Percentiles rank a stretch among this genome's conserved stretches.
Evolutionary conservation across 2,888 invertebrate species (phyloP).

Genomic region (Ochropacha duplaris): DNA sequence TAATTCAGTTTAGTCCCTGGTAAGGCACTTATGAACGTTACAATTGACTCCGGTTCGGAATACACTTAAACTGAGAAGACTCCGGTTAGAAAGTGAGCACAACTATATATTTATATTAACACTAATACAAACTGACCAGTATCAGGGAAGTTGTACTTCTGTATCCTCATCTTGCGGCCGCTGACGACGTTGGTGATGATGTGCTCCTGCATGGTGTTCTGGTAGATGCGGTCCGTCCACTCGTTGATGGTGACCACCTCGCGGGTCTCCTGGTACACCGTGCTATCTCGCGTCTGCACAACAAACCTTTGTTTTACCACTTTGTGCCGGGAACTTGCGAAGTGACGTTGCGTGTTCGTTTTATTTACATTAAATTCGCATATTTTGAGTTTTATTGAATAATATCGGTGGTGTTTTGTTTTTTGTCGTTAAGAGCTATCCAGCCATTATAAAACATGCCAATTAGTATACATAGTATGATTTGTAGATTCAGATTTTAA

Average conservation of each 20-base stretch:
- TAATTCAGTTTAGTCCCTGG: too few species aligned
- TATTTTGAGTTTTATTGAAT: too few species aligned
- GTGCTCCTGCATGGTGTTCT: constrained; percentile 96
- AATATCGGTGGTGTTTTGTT: too few species aligned
- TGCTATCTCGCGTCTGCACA: constrained; percentile 89
- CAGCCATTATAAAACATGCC: too few species aligned
- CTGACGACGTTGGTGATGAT: constrained; percentile 96
- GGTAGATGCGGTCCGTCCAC: constrained; percentile 97
- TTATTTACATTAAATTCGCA: too few species aligned
- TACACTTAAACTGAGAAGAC: background rate
- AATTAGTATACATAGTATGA: too few species aligned
- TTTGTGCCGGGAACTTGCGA: too few species aligned
- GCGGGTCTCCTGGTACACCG: constrained; percentile 94
- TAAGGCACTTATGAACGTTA: too few species aligned
- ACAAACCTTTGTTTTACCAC: background rate
- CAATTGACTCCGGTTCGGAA: too few species aligned
- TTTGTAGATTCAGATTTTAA: too few species aligned
- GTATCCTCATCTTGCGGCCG: constrained; percentile 94
- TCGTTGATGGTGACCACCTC: constrained; percentile 95
- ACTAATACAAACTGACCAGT: constrained; percentile 83
- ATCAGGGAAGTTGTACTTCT: constrained; percentile 97
- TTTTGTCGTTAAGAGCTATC: too few species aligned
- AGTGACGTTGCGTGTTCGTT: too few species aligned
- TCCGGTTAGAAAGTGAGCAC: background rate
- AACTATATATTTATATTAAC: background rate